phyloP scores from a whole-genome alignment of 2,113 vertebrate genomes.

The Andinoacara biseriatus region DNA sequence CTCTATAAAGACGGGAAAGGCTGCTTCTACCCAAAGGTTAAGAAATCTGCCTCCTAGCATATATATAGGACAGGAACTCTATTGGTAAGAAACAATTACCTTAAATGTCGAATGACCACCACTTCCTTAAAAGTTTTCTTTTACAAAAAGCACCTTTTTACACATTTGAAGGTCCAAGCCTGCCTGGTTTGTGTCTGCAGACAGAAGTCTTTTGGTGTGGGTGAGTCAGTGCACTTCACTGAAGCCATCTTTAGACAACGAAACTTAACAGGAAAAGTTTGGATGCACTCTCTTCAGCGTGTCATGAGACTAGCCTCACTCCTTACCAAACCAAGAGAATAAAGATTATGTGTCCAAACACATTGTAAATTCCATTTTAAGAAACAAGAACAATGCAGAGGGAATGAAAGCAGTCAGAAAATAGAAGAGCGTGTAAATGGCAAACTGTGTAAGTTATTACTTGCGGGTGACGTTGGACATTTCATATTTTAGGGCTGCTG shows the following conservation, averaged over 20 bases:
- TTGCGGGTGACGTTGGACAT: conserved; percentile 67
- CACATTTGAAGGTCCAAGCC: neutral
- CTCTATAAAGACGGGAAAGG: neutral
- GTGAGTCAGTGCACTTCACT: conserved; percentile 35
- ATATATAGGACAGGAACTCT: neutral
- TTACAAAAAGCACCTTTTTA: conserved; percentile 22
- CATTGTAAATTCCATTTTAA: conserved; percentile 52
- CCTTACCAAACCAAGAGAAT: conserved; percentile 25
- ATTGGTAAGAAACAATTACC: neutral
- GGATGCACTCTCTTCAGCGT: conserved; percentile 43
- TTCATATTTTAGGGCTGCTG: conserved; percentile 56
- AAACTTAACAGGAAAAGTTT: conserved; percentile 38
- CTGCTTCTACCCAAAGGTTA: neutral
- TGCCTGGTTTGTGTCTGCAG: conserved; percentile 48
- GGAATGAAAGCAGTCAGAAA: conserved; percentile 39
- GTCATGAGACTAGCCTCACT: conserved; percentile 41
- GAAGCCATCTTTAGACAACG: conserved; percentile 11
- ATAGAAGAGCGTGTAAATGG: conserved; percentile 40
- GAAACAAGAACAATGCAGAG: conserved; percentile 34
- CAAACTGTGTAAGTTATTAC: conserved; percentile 64
- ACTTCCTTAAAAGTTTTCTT: conserved; percentile 5
- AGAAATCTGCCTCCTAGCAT: neutral
- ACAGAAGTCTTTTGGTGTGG: conserved; percentile 19
- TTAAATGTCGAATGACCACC: neutral
- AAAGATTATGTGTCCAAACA: conserved; percentile 42